These are phyloP conservation scores for Drosophila buzzatii DNA, from an alignment of 2,888 invertebrate genomes.

Conservation along the genomic window DNA sequence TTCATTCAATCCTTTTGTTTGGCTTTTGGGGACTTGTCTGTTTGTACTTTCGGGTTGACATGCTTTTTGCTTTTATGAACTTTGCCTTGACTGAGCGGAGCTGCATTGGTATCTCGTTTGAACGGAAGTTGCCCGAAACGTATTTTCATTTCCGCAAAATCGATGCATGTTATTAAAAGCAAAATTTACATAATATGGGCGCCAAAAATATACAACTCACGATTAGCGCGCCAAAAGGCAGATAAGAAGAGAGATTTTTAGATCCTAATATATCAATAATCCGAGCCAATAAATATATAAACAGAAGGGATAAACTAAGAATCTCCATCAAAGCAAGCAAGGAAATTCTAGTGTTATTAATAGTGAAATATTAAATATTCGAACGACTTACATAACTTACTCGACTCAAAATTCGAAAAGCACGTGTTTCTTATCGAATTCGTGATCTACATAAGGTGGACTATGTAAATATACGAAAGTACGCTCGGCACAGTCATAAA, in stretches of 20 bases:
- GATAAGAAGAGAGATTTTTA: too few species aligned
- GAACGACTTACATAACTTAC: background rate
- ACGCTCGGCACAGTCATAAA: conserved; percentile 53
- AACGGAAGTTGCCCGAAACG: conserved; percentile 70
- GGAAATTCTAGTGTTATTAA: too few species aligned
- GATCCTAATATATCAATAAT: background rate
- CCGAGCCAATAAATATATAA: background rate
- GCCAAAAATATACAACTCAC: conserved; percentile 54
- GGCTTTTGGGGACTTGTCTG: conserved; percentile 56
- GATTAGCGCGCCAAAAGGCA: conserved; percentile 59
- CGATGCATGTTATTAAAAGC: conserved; percentile 18
- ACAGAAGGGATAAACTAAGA: background rate
- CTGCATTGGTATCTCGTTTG: conserved; percentile 42
- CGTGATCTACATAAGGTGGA: conserved; percentile 12
- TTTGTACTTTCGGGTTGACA: conserved; percentile 69
- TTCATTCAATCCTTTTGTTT: conserved; percentile 33
- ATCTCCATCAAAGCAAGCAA: background rate
- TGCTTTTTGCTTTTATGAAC: conserved; percentile 78
- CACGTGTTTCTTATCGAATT: conserved; percentile 19
- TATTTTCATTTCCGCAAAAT: conserved; percentile 62
- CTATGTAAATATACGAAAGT: conserved; percentile 16
- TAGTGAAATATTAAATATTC: background rate
- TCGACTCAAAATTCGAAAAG: background rate
- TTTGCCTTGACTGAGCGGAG: conserved; percentile 43
- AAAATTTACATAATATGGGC: conserved; percentile 67